Percentiles rank a stretch among this genome's conserved stretches.
phyloP scores from a whole-genome alignment of 2,113 vertebrate genomes.

The Calypte anna region DNA sequence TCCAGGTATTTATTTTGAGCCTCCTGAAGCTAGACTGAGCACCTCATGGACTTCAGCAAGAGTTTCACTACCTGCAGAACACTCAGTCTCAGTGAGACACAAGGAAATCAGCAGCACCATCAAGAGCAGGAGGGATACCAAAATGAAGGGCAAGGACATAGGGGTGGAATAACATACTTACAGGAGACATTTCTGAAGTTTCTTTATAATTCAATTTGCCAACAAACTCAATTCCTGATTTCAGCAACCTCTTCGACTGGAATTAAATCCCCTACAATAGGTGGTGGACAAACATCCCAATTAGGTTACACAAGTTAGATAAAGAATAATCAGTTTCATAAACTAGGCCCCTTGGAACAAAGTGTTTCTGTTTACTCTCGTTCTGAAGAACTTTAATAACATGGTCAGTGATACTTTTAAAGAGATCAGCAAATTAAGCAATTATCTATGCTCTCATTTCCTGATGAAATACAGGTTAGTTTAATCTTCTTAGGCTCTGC shows the following conservation, averaged over 20 bases:
- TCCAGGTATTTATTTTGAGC: not conserved
- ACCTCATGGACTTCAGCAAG: not conserved
- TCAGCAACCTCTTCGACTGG: not conserved
- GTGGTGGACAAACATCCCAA: not conserved
- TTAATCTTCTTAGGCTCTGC: not conserved
- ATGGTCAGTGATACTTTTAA: not conserved
- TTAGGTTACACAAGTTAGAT: not conserved
- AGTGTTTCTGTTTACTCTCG: not conserved
- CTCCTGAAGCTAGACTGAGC: not conserved
- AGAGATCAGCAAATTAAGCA: not conserved
- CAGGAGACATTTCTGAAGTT: not conserved
- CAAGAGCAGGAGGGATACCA: not conserved
- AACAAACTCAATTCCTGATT: not conserved
- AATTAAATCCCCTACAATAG: not conserved
- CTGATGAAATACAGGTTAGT: not conserved
- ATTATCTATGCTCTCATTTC: not conserved
- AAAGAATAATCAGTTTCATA: not conserved
- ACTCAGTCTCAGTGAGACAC: accelerated
- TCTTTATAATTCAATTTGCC: not conserved
- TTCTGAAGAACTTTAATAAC: not conserved
- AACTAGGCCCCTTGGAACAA: not conserved
- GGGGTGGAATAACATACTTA: not conserved
- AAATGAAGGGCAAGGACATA: not conserved
- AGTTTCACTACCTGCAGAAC: not conserved
- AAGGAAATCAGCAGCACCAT: not conserved